Evolutionary conservation across 92 coral and sea anemone species (phyloP), one percentile per base, ranked within the genome.

Genomic region (Muricea muricata): DNA sequence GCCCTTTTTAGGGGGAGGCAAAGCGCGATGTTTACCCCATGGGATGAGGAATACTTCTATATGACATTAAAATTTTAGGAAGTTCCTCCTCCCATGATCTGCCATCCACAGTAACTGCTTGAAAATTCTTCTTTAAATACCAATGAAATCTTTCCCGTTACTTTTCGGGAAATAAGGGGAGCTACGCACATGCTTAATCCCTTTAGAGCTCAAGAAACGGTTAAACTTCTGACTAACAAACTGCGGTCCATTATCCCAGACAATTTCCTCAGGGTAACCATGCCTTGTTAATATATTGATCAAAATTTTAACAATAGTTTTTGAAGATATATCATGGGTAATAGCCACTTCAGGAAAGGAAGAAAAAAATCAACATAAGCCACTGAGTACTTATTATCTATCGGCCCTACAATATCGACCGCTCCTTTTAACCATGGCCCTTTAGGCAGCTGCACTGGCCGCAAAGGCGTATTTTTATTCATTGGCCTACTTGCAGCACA

Each of bases 241-340:
- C 74, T 92, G 89, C 13, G 75, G 76, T 28, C 92, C 87, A 70
- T 89, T 89, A 74, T 89, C 91, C 31, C 90, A 78, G 74, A 85
- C 88, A 6, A 88, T 46, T 25, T 88, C 87, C 80, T 87, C 90
- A 7, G 91, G 93, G 50, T 34, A 89, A 8, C 90, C 88, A 40
- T 81, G 89, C 50, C 92, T 84, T 11, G 86, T 65, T 25, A 85
- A 92, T 1, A 91, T 60, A 48, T 48, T 8, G 3, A 8, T 2
- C 10, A 92, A 72, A 7, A 48, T 82, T 54, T 29, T 65, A 12
- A 89, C 84, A 24, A 89, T 58, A 24, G 65, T 81, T 26, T 41
- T 66, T 3, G 89, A 89, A 12, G 86, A 83, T 40, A 84, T 75
- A n/a, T 87, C 91, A 65, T 77, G 61, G 40, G 82, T 33, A 52